Conservation (phyloP, 2,797 vertebrate genomes). For the Onychomys torridus region DNA sequence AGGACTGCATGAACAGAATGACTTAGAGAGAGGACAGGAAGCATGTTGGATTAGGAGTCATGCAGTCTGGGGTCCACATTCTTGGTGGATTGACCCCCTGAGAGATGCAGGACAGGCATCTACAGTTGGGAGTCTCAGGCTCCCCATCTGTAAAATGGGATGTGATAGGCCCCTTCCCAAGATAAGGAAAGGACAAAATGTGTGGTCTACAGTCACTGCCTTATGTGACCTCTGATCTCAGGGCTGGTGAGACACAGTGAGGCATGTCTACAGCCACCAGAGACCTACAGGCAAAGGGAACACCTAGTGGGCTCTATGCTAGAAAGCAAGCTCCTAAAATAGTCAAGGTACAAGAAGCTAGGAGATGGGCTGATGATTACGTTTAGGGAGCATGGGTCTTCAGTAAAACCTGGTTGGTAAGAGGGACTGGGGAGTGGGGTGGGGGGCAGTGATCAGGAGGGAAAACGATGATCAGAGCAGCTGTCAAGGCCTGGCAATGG, state of each 20-base stretch:
- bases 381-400: neutral
- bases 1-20: neutral
- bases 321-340: neutral
- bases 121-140: neutral
- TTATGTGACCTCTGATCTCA: neutral
- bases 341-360: accelerated
- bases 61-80: neutral
- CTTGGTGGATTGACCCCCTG: accelerated
- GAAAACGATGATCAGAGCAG: neutral
- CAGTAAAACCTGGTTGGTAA: neutral
- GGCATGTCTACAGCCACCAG: neutral
- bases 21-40: neutral
- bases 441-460: neutral
- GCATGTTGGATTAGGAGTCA: neutral
- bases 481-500: neutral
- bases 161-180: neutral
- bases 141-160: neutral
- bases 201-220: accelerated
- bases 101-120: accelerated
- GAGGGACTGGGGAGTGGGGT: neutral
- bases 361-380: accelerated
- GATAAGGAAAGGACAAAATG: accelerated
- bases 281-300: neutral
- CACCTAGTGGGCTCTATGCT: neutral
- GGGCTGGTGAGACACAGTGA: accelerated